Base-by-base conservation (phyloP, 2,113 vertebrate genomes). In the Pseudolaguvia tuberculata region DNA sequence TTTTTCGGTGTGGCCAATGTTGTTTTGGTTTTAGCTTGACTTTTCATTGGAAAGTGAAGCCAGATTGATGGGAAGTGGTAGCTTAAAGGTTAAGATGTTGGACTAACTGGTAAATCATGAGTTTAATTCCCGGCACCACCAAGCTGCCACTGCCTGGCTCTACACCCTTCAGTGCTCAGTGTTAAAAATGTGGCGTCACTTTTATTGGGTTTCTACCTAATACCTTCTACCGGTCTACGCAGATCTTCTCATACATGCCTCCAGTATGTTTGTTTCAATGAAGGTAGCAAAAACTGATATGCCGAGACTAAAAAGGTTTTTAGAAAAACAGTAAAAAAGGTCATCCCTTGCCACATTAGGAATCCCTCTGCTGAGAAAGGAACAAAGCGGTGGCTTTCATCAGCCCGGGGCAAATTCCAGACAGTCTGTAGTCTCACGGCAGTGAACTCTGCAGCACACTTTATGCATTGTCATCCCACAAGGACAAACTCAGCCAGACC, bases 321-420 rank as follows among this genome's bases (percentile, higher is more conserved):
- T 35, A 6, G 20, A 6, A 51, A 27, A 35, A 47, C n/a, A 52
- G 71, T 12, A 13, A n/a, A 59, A 62, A 14, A 21, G 11, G n/a
- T 20, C 47, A 6, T 51, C 17, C 61, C 18, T 39, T 21, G 20
- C 27, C 25, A 29, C 8, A 10, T 39, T 39, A 20, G 14, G 15
- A 52, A 31, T 31, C 45, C 18, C 18, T 59, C 2, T 8, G n/a
- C 42, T 2, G 17, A 58, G 11, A 25, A 55, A 4, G 21, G 35
- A 72, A 58, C 23, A 29, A 59, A 58, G n/a, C 25, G 5, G 55
- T 72, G 55, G 39, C 21, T 47, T 58, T 58, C n/a, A 25, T 8
- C 23, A 58, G 29, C 31, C 18, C 59, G n/a, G 35, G 59, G 31
- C 42, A 61, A 61, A 72, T 61, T 50, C 56, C 45, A 72, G 45